Evolutionary conservation across 2,888 invertebrate species (phyloP), one percentile per base, ranked within the genome.

Genomic region (Microctonus hyperodae): DNA sequence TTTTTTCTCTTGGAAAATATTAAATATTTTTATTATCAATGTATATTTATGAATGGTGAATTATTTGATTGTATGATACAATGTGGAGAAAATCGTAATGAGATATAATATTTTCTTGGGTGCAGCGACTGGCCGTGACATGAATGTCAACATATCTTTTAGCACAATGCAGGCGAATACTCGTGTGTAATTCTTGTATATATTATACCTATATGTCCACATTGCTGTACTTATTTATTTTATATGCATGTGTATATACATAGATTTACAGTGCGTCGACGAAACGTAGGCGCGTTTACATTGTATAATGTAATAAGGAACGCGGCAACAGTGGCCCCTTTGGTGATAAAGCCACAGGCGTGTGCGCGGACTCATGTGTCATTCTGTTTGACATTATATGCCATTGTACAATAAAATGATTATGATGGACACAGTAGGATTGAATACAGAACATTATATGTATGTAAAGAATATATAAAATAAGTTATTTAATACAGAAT

Each of bases 81-180:
- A 60, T n/a, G n/a, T n/a, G 57, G 50, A 58, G 44, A 65, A 33
- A 55, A 13, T 13, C 50, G 48, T 23, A 53, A 53, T n/a, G 65
- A 55, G 65, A 68, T 61, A 62, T 64, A 65, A 69, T 70, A 75
- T 73, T 72, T 70, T 72, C 72, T 69, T 76, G 75, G 78, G 76
- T 75, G 78, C 77, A 77, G 76, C 76, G 75, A 75, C 76, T 81
- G 81, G 77, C 81, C 80, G 78, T 79, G 80, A 81, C 81, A 81
- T 78, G 79, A 78, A 80, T 80, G 80, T 80, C 77, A 71, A 73
- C 72, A 69, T 68, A 66, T 71, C 67, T 67, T 67, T 65, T 67
- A 65, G 67, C 63, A 62, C 37, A 67, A 65, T 57, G 57, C 63
- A 55, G 37, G 58, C 56, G 53, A 55, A 57, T 64, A 53, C 50